A percentile compares a stretch with the other conserved stretches of the same genome.
Conservation (phyloP, 2,888 invertebrate species). For the Helobdella robusta region DNA sequence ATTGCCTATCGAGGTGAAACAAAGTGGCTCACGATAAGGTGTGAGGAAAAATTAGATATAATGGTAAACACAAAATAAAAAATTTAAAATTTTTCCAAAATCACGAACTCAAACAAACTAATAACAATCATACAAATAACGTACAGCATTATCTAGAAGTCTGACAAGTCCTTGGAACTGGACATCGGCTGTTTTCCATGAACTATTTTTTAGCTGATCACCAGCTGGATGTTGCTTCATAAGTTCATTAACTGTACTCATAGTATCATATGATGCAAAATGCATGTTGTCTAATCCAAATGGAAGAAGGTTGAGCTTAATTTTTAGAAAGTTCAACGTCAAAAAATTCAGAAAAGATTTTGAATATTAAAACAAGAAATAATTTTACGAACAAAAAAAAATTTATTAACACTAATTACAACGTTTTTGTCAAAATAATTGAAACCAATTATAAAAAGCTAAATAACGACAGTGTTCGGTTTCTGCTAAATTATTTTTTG, state of each 20-base stretch:
- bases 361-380: not conserved
- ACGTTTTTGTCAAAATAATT: too few species aligned
- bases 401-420: too few species aligned
- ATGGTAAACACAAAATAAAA: too few species aligned
- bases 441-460: too few species aligned
- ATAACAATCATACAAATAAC: conserved; percentile 38
- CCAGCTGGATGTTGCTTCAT: conserved; percentile 39
- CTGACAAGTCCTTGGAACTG: conserved; percentile 95
- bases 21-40: too few species aligned
- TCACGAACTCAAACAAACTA: too few species aligned
- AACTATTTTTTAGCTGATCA: conserved; percentile 48
- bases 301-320: conserved; percentile 51
- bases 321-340: not conserved
- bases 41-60: too few species aligned
- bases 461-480: too few species aligned
- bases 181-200: conserved; percentile 82
- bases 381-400: not conserved
- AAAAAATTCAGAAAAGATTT: not conserved
- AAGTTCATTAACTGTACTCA: conserved; percentile 53
- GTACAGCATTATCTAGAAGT: conserved; percentile 83
- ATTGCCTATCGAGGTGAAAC: too few species aligned
- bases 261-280: conserved; percentile 65
- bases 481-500: too few species aligned
- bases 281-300: conserved; percentile 70
- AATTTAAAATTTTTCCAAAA: too few species aligned